Percentiles rank a stretch among this genome's conserved stretches.
These are phyloP conservation scores for Erannis defoliaria DNA, from an alignment of 2,888 invertebrate species.

Conservation along the genomic window DNA sequence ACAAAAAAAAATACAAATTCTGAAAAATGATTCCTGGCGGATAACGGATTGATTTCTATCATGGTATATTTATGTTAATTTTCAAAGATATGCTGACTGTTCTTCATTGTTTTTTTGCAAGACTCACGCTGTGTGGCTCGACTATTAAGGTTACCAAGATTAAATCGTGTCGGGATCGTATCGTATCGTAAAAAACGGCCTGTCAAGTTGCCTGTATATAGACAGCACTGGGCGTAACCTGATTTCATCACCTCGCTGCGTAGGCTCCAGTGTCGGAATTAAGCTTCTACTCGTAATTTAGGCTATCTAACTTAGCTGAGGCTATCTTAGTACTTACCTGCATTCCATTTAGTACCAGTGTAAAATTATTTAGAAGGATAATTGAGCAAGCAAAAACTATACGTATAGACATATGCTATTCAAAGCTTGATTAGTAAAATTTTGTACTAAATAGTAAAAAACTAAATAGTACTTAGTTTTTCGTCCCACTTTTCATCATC, in stretches of 20 bases:
- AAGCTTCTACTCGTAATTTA: constrained; percentile 14
- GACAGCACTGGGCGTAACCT: constrained; percentile 28
- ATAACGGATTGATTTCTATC: no score
- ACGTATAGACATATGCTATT: no score
- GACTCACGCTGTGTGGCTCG: no score
- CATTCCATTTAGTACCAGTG: neutral
- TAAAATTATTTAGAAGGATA: constrained; percentile 2
- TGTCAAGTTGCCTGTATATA: constrained; percentile 14
- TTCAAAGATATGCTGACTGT: no score
- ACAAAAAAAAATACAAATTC: no score
- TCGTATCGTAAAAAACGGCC: constrained; percentile 10
- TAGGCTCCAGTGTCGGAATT: constrained; percentile 24
- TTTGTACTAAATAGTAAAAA: no score
- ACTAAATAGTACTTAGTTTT: no score
- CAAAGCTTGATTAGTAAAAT: neutral
- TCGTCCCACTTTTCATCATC: no score
- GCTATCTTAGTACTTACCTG: constrained; percentile 27
- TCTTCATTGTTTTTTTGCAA: no score
- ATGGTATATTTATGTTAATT: no score
- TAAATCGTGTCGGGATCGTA: constrained; percentile 5
- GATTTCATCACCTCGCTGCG: constrained; percentile 29
- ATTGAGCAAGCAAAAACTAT: neutral
- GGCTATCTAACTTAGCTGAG: constrained; percentile 23
- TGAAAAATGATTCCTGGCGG: no score
- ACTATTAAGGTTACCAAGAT: neutral